These are phyloP conservation scores for Cantharis lateralis DNA, from an alignment of 2,888 invertebrate genomes.

Conservation along the genomic window DNA sequence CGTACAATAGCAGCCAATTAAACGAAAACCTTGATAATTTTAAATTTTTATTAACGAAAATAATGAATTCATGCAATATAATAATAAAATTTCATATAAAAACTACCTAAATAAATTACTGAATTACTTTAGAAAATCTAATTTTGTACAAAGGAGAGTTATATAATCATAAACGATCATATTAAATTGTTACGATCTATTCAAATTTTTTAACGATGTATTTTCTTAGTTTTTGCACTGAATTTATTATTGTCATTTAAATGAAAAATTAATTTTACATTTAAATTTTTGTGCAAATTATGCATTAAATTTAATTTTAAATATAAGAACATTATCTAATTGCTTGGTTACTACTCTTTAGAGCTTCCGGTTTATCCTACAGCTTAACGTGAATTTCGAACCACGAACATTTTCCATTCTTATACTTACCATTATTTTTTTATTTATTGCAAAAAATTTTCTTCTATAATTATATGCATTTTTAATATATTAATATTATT, in stretches of 20 bases:
- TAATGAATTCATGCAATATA: neutral
- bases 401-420: too few species aligned
- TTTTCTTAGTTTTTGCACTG: neutral
- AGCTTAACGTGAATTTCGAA: too few species aligned
- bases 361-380: too few species aligned
- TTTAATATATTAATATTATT: too few species aligned
- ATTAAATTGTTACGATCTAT: neutral
- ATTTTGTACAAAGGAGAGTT: too few species aligned
- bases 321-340: neutral
- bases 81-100: too few species aligned
- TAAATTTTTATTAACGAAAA: neutral
- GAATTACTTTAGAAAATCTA: too few species aligned
- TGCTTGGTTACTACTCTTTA: too few species aligned
- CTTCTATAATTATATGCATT: too few species aligned
- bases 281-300: neutral
- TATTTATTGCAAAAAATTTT: too few species aligned
- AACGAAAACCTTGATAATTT: neutral
- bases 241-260: neutral
- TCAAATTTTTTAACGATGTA: neutral
- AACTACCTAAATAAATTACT: too few species aligned
- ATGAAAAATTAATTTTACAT: neutral
- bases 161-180: neutral
- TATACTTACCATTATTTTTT: too few species aligned
- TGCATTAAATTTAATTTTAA: neutral
- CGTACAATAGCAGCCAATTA: neutral